A percentile compares a stretch with the other conserved stretches of the same genome.
These are phyloP conservation scores for Monoplex corrugatus DNA, from an alignment of 2,888 invertebrate genomes.

Conservation along the genomic window DNA sequence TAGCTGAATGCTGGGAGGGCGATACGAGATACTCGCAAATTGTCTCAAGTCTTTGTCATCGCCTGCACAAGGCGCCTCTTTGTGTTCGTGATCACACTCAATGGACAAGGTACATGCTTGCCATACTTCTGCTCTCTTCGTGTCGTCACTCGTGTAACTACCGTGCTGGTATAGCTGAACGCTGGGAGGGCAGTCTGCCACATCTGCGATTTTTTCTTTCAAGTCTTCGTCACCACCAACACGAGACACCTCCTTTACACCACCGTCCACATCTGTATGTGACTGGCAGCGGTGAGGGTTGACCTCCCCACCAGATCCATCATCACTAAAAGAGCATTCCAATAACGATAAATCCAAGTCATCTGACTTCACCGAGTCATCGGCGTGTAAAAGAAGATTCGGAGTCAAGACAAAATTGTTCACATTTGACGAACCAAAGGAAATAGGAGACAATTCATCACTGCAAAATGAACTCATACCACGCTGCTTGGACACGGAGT, in stretches of 20 bases:
- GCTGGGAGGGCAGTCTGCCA: too few relatives aligned
- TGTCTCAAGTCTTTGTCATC: too few relatives aligned
- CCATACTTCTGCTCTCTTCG: too few relatives aligned
- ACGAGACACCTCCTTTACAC: not conserved
- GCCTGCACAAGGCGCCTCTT: too few relatives aligned
- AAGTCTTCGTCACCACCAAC: too few relatives aligned
- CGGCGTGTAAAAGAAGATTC: not conserved
- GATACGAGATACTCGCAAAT: too few relatives aligned
- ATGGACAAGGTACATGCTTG: too few relatives aligned
- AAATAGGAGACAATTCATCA: constrained; percentile 1
- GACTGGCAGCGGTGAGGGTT: not conserved
- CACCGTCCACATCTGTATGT: not conserved
- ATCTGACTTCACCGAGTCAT: constrained; percentile 10
- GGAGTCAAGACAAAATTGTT: not conserved
- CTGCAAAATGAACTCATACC: not conserved
- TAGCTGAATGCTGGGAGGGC: too few relatives aligned
- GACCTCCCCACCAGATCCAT: not conserved
- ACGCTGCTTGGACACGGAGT: not conserved
- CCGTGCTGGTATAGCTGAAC: too few relatives aligned
- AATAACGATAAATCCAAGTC: constrained; percentile 22
- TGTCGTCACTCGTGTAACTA: too few relatives aligned
- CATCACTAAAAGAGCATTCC: not conserved
- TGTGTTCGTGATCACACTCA: too few relatives aligned
- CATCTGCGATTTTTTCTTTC: too few relatives aligned
- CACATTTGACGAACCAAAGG: not conserved